Evolutionary conservation across 2,113 vertebrate species (phyloP), one percentile per base, ranked within the genome.

Genomic region (Jaculus jaculus): DNA sequence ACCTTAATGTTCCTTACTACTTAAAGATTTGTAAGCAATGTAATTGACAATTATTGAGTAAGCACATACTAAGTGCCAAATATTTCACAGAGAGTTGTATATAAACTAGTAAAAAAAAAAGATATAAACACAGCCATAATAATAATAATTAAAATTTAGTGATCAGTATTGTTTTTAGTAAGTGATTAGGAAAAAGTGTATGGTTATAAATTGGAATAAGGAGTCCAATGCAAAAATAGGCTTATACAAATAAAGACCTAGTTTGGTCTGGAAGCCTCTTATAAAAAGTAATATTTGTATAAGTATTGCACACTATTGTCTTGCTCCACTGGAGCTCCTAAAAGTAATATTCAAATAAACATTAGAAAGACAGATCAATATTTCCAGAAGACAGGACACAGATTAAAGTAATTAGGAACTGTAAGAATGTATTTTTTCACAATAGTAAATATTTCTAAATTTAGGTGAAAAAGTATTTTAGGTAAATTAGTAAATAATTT

Each of bases 21-120:
- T 87, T 84, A 72, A 78, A 85, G 1, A 5, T 8, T 82, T 87
- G 82, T 68, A 72, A 60, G 87, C 83, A 32, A 75, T 79, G 69
- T 83, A 39, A 88, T 81, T 93, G 74, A 81, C 28, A 94, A 87
- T 87, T 73, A 88, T 89, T 84, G 77, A 65, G 42, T 65, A 91
- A 85, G 54, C 18, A 60, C 54, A 6, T 88, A 87, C 37, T 87
- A 26, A 83, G 16, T 89, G n/a, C 5, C 34, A 95, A 89, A 4
- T 73, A 73, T 42, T 65, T 74, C 60, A 28, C 47, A 87, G 89
- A 60, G 26, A 26, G 17, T 42, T 77, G 5, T 5, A 37, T 20
- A 68, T 60, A 80, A 95, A 77, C 7, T 47, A 42, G 5, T 77
- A 75, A 83, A 30, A 11, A 84, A 68, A 78, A 11, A 84, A 68